Evolutionary conservation across 2,888 invertebrate genomes (phyloP), one percentile per base, ranked within the genome.

Genomic region (Girardia tigrina): DNA sequence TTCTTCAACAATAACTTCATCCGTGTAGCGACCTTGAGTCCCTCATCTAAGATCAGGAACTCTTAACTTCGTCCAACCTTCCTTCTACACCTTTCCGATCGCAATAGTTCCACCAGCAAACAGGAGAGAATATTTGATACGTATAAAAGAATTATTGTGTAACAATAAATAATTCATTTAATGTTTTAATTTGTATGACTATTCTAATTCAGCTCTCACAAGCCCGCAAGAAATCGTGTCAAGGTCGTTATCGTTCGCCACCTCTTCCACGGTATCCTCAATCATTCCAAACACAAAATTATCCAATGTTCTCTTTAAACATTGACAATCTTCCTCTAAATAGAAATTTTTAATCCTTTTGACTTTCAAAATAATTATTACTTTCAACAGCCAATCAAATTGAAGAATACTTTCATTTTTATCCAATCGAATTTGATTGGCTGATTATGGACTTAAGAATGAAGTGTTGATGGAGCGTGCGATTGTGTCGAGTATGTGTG

Each of bases 331-430:
- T 56, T 56, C 56, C 56, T 56, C 23, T n/a, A n/a, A n/a, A 56
- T 23, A 56, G 20, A 56, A 20, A 4, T 56, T 56, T 16, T 8
- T 4, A 56, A n/a, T 56, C n/a, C n/a, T n/a, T 12, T 20, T 12
- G n/a, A 56, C 56, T 36, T 36, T 36, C 36, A 36, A 36, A 36
- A 36, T 36, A 20, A 56, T 56, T 56, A 23, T 20, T 56, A 56
- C 56, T 56, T 56, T 56, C 56, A 56, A 56, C 56, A 56, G n/a
- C 56, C 56, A 56, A 56, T 56, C 56, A 56, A 56, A 56, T 56
- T 56, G 4, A 56, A 56, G 56, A 56, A 56, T 20, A 56, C n/a
- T 56, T 56, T 56, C 56, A 56, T 56, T 56, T 56, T 56, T 56
- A 23, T n/a, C 23, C 4, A 56, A 4, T 56, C n/a, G 20, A 56